Evolutionary conservation across 2,888 invertebrate species (phyloP), one percentile per base, ranked within the genome.

Genomic region (Pristionchus entomophagus): DNA sequence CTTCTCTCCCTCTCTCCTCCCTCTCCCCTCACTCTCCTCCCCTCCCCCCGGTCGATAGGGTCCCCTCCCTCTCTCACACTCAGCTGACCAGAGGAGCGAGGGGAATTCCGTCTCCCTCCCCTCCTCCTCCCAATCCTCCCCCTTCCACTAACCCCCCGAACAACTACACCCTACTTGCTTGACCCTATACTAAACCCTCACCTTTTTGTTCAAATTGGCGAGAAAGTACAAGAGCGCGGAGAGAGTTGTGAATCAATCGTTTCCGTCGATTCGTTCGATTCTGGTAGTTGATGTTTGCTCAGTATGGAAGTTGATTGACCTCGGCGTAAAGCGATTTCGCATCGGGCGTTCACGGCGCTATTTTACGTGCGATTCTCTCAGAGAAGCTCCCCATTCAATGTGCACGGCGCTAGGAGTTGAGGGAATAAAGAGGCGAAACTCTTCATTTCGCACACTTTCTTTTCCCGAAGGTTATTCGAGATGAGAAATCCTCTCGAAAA

Each of bases 41-140:
- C 29, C 65, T 65, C 65, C 65, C 6, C 65, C 38, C 65, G 65
- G 65, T 65, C 65, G 65, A 65, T 65, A 65, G 35, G 65, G 35
- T 5, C 65, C 19, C 65, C 65, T 35, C 65, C 65, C 35, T 32
- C 29, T 62, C 62, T 56, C 69, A 5, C 69, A 73, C 73, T 73
- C 73, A 73, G 73, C 73, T 73, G 73, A 73, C 73, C 73, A 73
- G 69, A 35, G 62, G 29, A 62, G 38, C 41, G 62, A 32, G 35
- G 62, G 4, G 62, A 12, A 26, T 29, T 65, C 65, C 32, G 3
- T 65, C 35, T 73, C 73, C 29, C 45, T 41, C 73, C 41, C 10
- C 69, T 69, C n/a, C 73, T 32, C 22, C 6, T 22, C 22, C n/a
- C 73, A 69, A 69, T 73, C 73, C 73, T 26, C n/a, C 26, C 3